Conservation (phyloP, 2,797 vertebrate genomes). For the Rhynchonycteris naso region DNA sequence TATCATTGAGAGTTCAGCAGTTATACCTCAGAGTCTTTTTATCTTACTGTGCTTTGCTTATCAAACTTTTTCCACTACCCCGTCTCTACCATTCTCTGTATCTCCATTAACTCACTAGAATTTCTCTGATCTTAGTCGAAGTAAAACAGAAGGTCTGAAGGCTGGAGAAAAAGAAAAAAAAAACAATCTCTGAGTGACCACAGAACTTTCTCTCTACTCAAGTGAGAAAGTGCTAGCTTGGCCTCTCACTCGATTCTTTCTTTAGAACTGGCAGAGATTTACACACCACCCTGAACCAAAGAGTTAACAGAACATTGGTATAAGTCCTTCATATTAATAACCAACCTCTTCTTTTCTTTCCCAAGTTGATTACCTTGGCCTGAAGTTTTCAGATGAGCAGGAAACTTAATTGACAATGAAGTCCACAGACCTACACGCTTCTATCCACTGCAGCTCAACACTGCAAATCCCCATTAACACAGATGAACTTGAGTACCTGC, state of each 20-base stretch:
- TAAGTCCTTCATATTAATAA: constrained; percentile 13
- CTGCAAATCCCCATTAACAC: constrained; percentile 42
- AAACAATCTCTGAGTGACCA: background rate
- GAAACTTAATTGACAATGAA: background rate
- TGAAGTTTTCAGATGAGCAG: constrained; percentile 31
- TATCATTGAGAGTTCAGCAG: background rate
- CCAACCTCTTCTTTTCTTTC: background rate
- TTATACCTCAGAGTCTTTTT: background rate
- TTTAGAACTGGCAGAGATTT: background rate
- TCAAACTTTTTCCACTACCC: background rate
- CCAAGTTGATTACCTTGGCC: constrained; percentile 2
- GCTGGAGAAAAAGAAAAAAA: background rate
- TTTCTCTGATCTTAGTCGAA: background rate
- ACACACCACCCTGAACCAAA: background rate
- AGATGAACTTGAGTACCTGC: background rate
- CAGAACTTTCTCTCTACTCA: background rate
- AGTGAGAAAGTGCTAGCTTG: background rate
- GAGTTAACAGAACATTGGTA: background rate
- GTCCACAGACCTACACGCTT: background rate
- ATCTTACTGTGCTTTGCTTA: background rate
- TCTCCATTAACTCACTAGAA: constrained; percentile 23
- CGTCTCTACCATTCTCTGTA: background rate
- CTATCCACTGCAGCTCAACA: background rate
- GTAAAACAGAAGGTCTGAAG: background rate
- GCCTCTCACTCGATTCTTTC: background rate